These are phyloP conservation scores for Aplidium turbinatum DNA, from an alignment of 23 tunicate genomes.

Conservation along the genomic window DNA sequence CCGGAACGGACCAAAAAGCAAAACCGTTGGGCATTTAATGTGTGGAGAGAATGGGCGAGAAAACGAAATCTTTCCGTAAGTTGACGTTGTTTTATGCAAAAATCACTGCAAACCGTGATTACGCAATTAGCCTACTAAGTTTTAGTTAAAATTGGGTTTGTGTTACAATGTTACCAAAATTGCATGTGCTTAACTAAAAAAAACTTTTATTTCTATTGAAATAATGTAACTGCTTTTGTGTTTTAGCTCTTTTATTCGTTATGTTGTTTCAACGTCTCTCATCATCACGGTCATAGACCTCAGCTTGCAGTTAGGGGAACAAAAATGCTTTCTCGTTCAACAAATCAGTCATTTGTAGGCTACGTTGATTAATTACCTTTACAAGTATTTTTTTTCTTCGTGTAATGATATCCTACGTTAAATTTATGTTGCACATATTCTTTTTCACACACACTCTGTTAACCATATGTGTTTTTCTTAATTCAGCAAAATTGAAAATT, in stretches of 20 bases:
- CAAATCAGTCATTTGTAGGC: too few species aligned
- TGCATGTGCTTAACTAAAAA: too few species aligned
- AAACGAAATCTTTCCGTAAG: constrained; percentile 81
- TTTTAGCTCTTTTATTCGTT: too few species aligned
- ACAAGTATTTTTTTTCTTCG: background rate
- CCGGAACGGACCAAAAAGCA: constrained; percentile 96
- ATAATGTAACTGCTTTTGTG: too few species aligned
- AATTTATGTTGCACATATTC: background rate
- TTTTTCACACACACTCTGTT: too few species aligned
- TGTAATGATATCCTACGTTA: background rate
- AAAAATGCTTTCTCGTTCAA: too few species aligned
- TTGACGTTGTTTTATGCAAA: background rate
- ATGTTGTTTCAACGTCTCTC: too few species aligned
- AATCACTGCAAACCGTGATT: background rate
- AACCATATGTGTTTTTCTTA: too few species aligned
- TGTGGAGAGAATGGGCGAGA: constrained; percentile 97
- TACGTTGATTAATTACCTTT: too few species aligned
- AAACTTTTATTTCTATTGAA: background rate
- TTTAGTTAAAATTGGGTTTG: constrained; percentile 3
- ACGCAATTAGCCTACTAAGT: background rate
- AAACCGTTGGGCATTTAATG: constrained; percentile 96
- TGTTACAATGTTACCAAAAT: background rate
- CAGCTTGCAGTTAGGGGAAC: too few species aligned
- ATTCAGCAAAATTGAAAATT: too few species aligned
- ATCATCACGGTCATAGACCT: too few species aligned